Evolutionary conservation across 2,113 vertebrate genomes (phyloP).

Genomic region (Sander lucioperca): DNA sequence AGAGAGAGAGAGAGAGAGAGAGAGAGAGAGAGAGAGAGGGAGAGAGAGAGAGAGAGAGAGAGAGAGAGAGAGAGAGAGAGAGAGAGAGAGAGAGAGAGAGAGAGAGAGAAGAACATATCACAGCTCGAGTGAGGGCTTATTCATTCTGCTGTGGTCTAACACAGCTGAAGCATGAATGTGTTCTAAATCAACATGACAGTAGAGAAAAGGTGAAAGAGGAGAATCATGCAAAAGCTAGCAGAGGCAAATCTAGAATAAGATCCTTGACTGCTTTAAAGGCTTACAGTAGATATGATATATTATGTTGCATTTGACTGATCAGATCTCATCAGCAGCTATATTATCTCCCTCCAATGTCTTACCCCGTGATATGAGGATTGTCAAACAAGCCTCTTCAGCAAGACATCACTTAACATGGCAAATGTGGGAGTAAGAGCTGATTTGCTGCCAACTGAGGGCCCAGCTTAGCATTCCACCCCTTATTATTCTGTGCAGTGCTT

Average conservation of each 20-base stretch:
- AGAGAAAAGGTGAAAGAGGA: constrained; percentile 32
- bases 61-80: constrained; percentile 25
- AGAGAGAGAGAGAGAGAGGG: constrained; percentile 12
- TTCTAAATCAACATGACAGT: constrained; percentile 50
- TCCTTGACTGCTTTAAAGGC: neutral
- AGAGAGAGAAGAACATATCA: constrained; percentile 46
- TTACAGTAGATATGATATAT: neutral
- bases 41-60: constrained; percentile 31
- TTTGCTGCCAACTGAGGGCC: constrained; percentile 55
- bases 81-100: constrained; percentile 14
- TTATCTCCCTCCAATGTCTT: constrained; percentile 6
- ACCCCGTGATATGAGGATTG: constrained; percentile 21
- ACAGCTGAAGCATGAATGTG: constrained; percentile 39
- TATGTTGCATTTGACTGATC: constrained; percentile 11
- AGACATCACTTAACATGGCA: constrained; percentile 43
- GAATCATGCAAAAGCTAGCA: constrained; percentile 25
- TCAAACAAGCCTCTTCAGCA: constrained; percentile 49
- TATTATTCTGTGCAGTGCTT: constrained; percentile 64
- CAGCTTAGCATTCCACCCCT: constrained; percentile 45
- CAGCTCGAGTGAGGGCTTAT: constrained; percentile 9
- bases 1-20: constrained; percentile 28
- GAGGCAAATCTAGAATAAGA: neutral
- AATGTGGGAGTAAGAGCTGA: constrained; percentile 41
- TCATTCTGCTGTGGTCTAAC: constrained; percentile 41
- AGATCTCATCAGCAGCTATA: constrained; percentile 16